Base-by-base conservation (phyloP, 2,113 vertebrate species). In the Gambusia affinis region DNA sequence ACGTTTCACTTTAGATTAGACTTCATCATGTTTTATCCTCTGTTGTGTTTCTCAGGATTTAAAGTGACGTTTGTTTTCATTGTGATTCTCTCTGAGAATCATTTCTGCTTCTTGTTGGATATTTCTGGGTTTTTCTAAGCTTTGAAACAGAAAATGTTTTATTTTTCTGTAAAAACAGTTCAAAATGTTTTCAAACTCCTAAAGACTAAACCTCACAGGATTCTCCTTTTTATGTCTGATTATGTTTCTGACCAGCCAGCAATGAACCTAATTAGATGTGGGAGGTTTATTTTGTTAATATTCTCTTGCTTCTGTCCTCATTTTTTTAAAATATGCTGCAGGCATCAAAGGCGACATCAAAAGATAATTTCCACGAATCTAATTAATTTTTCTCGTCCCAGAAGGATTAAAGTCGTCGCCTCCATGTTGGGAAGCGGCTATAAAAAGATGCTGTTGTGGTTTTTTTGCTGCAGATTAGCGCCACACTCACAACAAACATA, bases 391-490 rank as follows among this genome's bases (percentile, higher is more conserved):
- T 31, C 19, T 31, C 27, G 30, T 51, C 19, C 24, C 39, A 73
- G 69, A 39, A 1, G 35, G 15, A 30, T 33, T 0, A 73, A 64
- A 4, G 7, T 39, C 24, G 8, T 62, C 10, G 12, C 4, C 11
- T 66, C 4, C 17, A 12, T 57, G 12, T 30, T 68, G n/a, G 44
- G 28, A 76, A 81, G 42, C 60, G 62, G 63, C 47, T 24, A 19
- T 61, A 8, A 35, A 69, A 67, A 63, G 19, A 71, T 33, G 51
- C 28, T 64, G 75, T 35, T 70, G 75, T 79, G 77, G 70, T 88
- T 80, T 61, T 60, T 30, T n/a, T 27, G 29, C 78, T 64, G 68
- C 72, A 83, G 82, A 78, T 85, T 78, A 85, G 72, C 7, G 14
- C 29, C 54, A 60, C 39, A 51, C 27, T 69, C 71, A 61, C 64